Evolutionary conservation across 1,140 invertebrate genomes (phyloP), one percentile per base, ranked within the genome.

Genomic region (Nephotettix cincticeps): DNA sequence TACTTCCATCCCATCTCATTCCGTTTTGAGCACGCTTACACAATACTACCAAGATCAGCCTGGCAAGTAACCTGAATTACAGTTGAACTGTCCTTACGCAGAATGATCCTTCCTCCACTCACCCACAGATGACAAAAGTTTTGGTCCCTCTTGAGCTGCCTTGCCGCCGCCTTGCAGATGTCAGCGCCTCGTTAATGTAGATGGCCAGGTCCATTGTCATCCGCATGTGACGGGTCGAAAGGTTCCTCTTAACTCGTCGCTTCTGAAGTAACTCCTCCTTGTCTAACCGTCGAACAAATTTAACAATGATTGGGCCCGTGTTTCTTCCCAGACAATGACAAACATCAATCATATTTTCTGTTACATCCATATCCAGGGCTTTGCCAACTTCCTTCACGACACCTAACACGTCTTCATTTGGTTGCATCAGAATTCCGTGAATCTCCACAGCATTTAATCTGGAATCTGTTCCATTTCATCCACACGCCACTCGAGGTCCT

Each of bases 181-280:
- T 25, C 30, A 71, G 70, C 27, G 36, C 27, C 63, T 71, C 70
- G 40, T 71, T 71, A 14, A 71, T 63, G 40, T 56, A 71, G 25
- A 71, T 68, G 25, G 61, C n/a, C 3, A 19, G 17, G 21, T 43
- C 66, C n/a, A 21, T 28, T 11, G 11, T 68, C 17, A 14, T 51
- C 11, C 66, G 36, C 13, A 68, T 45, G 23, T 68, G n/a, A n/a
- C n/a, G n/a, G 23, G 66, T 45, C 17, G 32, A 45, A 25, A 68
- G 47, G 36, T 25, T 68, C 40, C 25, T 66, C 40, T 66, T 32
- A 17, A 68, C 43, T 11, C 66, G 32, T 28, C 40, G 45, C 47
- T 47, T 14, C 27, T 32, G 25, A 45, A 47, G 1, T 25, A 47
- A 40, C 13, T 28, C 13, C n/a, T 68, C 66, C 21, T 68, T 68